phyloP scores from a whole-genome alignment of 2,113 vertebrate genomes.

The Psilopsiagon aurifrons region DNA sequence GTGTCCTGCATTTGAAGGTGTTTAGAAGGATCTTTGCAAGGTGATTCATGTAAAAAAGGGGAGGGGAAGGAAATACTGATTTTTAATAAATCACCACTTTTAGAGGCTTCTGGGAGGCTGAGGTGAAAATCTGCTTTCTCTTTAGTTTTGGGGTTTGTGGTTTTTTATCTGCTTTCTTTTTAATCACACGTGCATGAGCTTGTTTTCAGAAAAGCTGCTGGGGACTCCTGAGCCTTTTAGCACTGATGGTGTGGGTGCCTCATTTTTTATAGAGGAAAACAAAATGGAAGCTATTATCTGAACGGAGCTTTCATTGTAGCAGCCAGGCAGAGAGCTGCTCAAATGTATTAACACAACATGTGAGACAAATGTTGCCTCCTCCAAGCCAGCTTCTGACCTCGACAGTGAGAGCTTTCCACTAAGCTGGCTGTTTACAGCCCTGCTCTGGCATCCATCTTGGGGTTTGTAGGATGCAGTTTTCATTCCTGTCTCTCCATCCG shows the following conservation, averaged over 20 bases:
- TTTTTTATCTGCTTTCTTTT: background rate
- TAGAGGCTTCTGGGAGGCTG: background rate
- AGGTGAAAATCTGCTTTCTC: background rate
- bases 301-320: background rate
- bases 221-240: background rate
- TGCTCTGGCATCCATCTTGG: background rate
- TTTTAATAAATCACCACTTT: background rate
- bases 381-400: constrained; percentile 13
- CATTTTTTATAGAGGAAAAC: background rate
- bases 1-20: background rate
- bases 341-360: background rate
- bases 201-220: background rate
- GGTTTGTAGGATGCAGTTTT: background rate
- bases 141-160: background rate
- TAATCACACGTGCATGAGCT: background rate
- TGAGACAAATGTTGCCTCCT: constrained; percentile 9
- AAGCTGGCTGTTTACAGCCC: background rate
- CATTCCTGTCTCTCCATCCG: background rate
- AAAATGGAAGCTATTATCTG: constrained; percentile 24
- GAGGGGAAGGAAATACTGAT: background rate
- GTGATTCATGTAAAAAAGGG: background rate
- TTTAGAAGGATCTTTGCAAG: background rate
- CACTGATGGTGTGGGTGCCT: background rate
- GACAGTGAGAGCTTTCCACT: background rate
- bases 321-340: background rate